phyloP scores from a whole-genome alignment of 2,797 vertebrate genomes.

The Onychomys leucogaster region DNA sequence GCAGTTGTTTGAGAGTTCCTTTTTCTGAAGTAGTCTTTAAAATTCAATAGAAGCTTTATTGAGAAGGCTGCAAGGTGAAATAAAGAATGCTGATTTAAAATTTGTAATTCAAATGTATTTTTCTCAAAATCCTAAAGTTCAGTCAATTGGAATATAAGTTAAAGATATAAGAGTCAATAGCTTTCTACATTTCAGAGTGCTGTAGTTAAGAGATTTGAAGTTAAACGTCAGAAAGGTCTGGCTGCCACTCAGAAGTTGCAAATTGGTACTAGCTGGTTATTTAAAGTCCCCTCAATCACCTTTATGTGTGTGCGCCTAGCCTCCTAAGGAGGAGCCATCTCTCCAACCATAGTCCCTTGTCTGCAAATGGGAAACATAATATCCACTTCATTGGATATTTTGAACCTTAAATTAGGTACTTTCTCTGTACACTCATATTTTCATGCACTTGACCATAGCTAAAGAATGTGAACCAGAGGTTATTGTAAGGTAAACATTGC shows the following conservation, averaged over 20 bases:
- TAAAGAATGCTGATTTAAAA: constrained; percentile 74
- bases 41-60: constrained; percentile 74
- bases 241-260: constrained; percentile 28
- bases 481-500: constrained; percentile 3
- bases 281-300: not conserved
- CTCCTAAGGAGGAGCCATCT: not conserved
- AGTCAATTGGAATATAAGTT: constrained; percentile 60
- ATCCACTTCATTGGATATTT: not conserved
- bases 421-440: constrained; percentile 7
- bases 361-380: constrained; percentile 30
- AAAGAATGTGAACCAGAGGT: not conserved
- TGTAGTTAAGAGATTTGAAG: constrained; percentile 33
- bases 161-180: constrained; percentile 59
- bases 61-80: constrained; percentile 57
- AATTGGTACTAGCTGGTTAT: not conserved
- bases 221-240: constrained; percentile 30
- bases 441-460: not conserved
- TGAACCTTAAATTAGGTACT: constrained; percentile 58
- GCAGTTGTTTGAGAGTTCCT: constrained; percentile 67
- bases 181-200: not conserved
- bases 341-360: not conserved
- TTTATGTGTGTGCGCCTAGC: not conserved
- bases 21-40: constrained; percentile 72
- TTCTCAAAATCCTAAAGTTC: constrained; percentile 67
- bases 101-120: constrained; percentile 74